Percentiles rank a stretch among this genome's conserved stretches.
Conservation (phyloP, 2,797 vertebrate genomes). For the Siniperca obscura region DNA sequence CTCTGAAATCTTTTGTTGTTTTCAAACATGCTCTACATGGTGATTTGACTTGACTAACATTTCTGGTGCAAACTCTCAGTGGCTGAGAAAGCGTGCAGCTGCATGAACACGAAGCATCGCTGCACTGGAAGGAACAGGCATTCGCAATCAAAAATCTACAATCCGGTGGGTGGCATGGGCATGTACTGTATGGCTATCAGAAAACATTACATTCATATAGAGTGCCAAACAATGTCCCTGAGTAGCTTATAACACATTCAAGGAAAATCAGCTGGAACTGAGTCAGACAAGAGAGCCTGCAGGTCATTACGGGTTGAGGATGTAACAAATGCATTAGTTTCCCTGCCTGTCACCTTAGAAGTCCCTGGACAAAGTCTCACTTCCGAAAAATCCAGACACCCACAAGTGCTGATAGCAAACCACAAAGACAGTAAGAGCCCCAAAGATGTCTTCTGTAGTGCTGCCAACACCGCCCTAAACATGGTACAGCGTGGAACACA, state of each 20-base stretch:
- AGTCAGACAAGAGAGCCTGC: constrained; percentile 5
- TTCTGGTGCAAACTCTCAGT: neutral
- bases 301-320: neutral
- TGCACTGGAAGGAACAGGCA: neutral
- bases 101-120: neutral
- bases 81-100: neutral
- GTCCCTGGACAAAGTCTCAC: constrained; percentile 37
- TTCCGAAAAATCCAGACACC: constrained; percentile 29
- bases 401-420: constrained; percentile 50
- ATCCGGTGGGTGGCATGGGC: neutral
- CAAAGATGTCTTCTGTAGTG: constrained; percentile 23
- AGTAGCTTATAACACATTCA: neutral
- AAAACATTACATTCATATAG: neutral
- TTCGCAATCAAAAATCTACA: neutral
- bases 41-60: no score
- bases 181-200: neutral
- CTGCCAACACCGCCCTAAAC: constrained; percentile 30
- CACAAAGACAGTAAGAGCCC: constrained; percentile 14
- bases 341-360: neutral
- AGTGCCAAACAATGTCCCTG: neutral
- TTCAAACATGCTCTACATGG: neutral
- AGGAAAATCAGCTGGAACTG: neutral
- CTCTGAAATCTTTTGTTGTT: neutral
- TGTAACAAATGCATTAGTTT: neutral
- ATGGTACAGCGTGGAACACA: neutral